These are phyloP conservation scores for Heliconius sara DNA, from an alignment of 2,888 invertebrate species.

Conservation along the genomic window DNA sequence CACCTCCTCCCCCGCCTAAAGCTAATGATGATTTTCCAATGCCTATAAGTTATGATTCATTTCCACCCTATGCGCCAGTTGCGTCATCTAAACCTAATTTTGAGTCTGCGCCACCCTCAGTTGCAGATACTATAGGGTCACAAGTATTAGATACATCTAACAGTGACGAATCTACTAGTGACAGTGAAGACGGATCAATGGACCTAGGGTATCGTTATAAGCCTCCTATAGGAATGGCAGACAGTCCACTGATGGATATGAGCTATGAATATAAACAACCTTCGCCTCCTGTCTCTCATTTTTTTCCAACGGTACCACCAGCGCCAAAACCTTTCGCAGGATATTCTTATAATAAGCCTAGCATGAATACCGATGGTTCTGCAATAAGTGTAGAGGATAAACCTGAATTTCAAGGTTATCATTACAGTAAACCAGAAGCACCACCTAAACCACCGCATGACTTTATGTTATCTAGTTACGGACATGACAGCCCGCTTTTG, in stretches of 20 bases:
- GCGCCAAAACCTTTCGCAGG: slow-evolving; percentile 64
- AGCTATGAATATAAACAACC: slow-evolving; percentile 71
- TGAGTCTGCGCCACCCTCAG: slow-evolving; percentile 48
- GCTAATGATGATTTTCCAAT: slow-evolving; percentile 65
- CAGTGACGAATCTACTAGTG: slow-evolving; percentile 56
- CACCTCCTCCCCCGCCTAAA: slow-evolving; percentile 60
- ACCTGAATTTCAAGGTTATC: slow-evolving; percentile 61
- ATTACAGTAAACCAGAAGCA: slow-evolving; percentile 64
- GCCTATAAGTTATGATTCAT: slow-evolving; percentile 72
- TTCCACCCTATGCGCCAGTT: slow-evolving; percentile 71
- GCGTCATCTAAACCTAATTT: slow-evolving; percentile 44
- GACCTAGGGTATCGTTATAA: slow-evolving; percentile 69
- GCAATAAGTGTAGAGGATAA: slow-evolving; percentile 56
- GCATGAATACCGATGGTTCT: slow-evolving; percentile 54
- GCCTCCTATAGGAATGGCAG: slow-evolving; percentile 56
- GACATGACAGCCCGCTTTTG: slow-evolving; percentile 57
- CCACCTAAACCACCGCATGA: slow-evolving; percentile 53
- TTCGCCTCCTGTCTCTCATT: slow-evolving; percentile 55
- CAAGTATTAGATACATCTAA: slow-evolving; percentile 49
- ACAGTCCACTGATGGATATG: slow-evolving; percentile 57
- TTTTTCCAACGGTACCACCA: slow-evolving; percentile 65
- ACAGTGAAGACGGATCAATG: slow-evolving; percentile 55
- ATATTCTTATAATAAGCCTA: slow-evolving; percentile 73
- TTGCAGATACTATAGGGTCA: slow-evolving; percentile 42
- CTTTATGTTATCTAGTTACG: slow-evolving; percentile 52